Evolutionary conservation across 2,888 invertebrate species (phyloP).

Genomic region (Poecilus cupreus): DNA sequence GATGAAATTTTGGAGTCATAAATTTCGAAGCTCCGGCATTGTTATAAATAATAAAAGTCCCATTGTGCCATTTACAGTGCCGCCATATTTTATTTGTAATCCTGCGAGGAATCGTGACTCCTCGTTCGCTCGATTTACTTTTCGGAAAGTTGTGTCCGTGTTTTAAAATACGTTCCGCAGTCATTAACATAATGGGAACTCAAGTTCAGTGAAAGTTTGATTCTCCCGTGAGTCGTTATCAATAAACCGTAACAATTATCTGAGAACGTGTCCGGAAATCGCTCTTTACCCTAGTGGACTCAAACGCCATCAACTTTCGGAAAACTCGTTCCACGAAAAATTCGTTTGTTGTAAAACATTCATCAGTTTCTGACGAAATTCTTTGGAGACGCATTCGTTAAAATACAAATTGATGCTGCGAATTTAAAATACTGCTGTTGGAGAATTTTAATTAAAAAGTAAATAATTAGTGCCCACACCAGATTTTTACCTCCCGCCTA

Average conservation of each 20-base stretch:
- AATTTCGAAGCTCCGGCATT: not conserved
- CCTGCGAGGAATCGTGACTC: slow-evolving; percentile 1
- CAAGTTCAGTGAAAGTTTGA: slow-evolving; percentile 56
- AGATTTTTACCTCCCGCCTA: no score
- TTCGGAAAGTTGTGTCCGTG: slow-evolving; percentile 35
- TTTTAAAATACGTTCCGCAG: slow-evolving; percentile 52
- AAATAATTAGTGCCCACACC: no score
- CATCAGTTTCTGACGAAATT: not conserved
- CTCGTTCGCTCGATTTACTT: slow-evolving; percentile 45
- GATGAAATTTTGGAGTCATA: not conserved
- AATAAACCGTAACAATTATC: slow-evolving; percentile 58
- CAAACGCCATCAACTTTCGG: not conserved
- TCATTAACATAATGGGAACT: slow-evolving; percentile 54
- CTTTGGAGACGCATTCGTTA: no score
- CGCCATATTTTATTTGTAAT: slow-evolving; percentile 37
- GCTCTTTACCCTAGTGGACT: not conserved
- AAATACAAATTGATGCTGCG: no score
- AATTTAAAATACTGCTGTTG: no score
- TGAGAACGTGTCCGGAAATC: slow-evolving; percentile 37
- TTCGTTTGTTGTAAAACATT: not conserved
- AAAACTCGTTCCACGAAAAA: not conserved
- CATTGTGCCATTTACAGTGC: slow-evolving; percentile 2
- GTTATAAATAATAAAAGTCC: slow-evolving; percentile 7
- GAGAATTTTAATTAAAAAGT: no score
- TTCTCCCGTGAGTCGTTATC: slow-evolving; percentile 55